Base-by-base conservation (phyloP, 2,888 invertebrate genomes). In the Apamea monoglypha region DNA sequence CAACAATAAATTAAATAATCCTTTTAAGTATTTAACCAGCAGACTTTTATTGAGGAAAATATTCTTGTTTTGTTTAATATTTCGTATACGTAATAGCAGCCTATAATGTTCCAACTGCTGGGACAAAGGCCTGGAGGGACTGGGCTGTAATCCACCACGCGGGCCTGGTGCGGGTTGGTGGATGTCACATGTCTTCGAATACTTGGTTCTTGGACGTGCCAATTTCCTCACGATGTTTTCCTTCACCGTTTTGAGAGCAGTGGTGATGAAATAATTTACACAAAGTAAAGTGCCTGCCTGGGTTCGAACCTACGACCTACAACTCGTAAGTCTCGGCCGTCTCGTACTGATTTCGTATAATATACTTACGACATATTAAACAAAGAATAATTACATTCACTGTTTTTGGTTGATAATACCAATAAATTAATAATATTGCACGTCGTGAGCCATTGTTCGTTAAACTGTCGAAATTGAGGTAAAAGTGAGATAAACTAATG, bases 1-100 rank as follows among this genome's bases (percentile, higher is more conserved):
- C 29, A 72, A 59, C 61, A 67, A 76, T 61, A 61, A 44, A 80
- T 81, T 80, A 47, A 59, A 53, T 70, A 66, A 74, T 53, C 18
- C 21, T 36, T 76, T 12, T 32, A 44, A n/a, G 25, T 25, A 36
- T 61, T 61, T 50, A 36, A 40, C 29, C 6, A n/a, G 2, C 44
- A 18, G 25, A 32, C 3, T 36, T 73, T 0, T 36, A 53, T 73
- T 61, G 6, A 36, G 2, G 25, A 32, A 74, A 64, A 64, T 63
- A 8, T 70, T 32, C 16, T 32, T 25, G 8, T 8, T 25, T 16
- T 16, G 50, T 64, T 36, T 50, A 36, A 36, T 0, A 53, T 70
- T 44, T 44, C 1, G 40, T 67, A 70, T 40, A 47, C 47, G 47
- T 25, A 25, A 25, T 56, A 56, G 10, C 56, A 25, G 25, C 56